These are phyloP conservation scores for Euphonia xanthogaster DNA, from an alignment of 2,797 vertebrate genomes.

Conservation along the genomic window DNA sequence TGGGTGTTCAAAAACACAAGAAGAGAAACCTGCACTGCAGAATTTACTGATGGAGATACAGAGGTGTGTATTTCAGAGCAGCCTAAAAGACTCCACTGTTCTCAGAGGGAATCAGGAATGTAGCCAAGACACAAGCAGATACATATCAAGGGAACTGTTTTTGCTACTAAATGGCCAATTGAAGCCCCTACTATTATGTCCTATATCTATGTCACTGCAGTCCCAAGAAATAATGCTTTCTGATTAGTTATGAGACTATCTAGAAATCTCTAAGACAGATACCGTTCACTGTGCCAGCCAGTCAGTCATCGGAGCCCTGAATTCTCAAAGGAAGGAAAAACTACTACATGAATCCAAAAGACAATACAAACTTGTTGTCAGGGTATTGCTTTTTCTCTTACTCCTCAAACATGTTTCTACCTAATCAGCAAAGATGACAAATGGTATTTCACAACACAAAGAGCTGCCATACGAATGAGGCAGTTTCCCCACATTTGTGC, in stretches of 20 bases:
- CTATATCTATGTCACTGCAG: background rate
- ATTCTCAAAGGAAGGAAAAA: background rate
- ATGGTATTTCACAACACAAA: background rate
- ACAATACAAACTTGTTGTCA: background rate
- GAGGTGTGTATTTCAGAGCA: conserved; percentile 20
- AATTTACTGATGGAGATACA: background rate
- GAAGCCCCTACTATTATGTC: background rate
- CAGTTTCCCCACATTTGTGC: background rate
- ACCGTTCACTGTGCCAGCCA: background rate
- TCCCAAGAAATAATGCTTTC: background rate
- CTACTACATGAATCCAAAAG: background rate
- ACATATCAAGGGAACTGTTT: conserved; percentile 31
- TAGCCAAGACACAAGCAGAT: conserved; percentile 18
- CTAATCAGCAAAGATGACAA: background rate
- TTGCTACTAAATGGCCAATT: conserved; percentile 16
- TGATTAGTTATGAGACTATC: conserved; percentile 27
- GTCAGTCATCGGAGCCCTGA: background rate
- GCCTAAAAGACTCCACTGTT: conserved; percentile 27
- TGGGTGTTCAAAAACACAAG: background rate
- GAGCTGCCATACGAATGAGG: accelerated
- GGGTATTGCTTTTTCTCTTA: background rate
- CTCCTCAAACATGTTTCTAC: background rate
- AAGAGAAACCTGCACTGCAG: background rate
- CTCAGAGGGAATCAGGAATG: background rate
- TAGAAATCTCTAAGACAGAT: background rate